phyloP scores from a whole-genome alignment of 1,140 invertebrate species.

The Bicyclus anynana region DNA sequence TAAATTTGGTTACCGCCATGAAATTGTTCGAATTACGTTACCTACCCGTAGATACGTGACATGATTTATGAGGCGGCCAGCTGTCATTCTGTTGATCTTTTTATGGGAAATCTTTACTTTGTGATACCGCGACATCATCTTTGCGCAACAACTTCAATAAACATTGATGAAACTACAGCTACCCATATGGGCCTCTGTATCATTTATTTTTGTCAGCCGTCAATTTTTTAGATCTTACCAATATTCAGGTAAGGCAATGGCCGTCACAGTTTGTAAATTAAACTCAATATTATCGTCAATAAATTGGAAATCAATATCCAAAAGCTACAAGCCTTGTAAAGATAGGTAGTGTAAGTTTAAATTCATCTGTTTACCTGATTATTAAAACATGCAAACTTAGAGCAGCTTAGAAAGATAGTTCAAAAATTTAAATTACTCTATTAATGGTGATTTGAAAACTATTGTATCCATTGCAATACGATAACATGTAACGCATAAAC shows the following conservation, averaged over 20 bases:
- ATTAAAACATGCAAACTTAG: too few relatives aligned
- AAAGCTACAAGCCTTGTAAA: too few relatives aligned
- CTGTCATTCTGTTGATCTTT: conserved; percentile 51
- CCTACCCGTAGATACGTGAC: conserved; percentile 33
- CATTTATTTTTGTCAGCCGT: conserved; percentile 26
- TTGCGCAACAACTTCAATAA: conserved; percentile 33
- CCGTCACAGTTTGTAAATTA: neutral
- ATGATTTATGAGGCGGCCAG: conserved; percentile 60
- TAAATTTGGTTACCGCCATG: conserved; percentile 29
- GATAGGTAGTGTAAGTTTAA: too few relatives aligned
- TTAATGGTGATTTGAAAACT: too few relatives aligned
- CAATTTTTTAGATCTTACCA: neutral
- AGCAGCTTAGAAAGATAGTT: too few relatives aligned
- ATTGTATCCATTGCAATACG: too few relatives aligned
- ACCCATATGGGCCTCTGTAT: conserved; percentile 24
- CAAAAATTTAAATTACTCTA: too few relatives aligned
- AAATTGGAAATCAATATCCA: too few relatives aligned
- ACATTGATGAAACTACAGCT: conserved; percentile 33
- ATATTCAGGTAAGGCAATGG: neutral
- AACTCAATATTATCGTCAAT: too few relatives aligned
- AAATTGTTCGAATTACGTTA: conserved; percentile 46
- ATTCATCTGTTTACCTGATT: too few relatives aligned
- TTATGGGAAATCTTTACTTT: conserved; percentile 57
- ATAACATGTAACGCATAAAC: too few relatives aligned
- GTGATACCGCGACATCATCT: conserved; percentile 37